phyloP scores from a whole-genome alignment of 2,888 invertebrate genomes.

The Metalampra italica region DNA sequence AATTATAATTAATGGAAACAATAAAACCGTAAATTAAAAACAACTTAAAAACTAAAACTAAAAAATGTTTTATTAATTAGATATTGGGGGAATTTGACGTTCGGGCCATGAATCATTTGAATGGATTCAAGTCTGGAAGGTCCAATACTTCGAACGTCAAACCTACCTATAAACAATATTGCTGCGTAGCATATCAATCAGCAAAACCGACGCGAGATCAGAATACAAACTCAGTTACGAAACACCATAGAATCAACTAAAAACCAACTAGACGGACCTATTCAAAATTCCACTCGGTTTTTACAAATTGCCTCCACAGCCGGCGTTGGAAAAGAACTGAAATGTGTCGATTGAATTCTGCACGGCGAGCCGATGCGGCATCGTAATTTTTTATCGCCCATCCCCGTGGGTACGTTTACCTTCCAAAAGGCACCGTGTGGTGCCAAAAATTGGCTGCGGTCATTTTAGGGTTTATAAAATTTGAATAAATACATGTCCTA shows the following conservation, averaged over 20 bases:
- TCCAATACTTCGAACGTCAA: too few species aligned
- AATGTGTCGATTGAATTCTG: conserved; percentile 51
- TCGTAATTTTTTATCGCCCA: conserved; percentile 54
- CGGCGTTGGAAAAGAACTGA: conserved; percentile 33
- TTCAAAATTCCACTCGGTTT: conserved; percentile 42
- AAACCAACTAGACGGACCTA: conserved; percentile 19
- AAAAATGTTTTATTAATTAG: too few species aligned
- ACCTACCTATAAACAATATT: too few species aligned
- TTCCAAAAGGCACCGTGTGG: conserved; percentile 22
- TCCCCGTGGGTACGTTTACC: conserved; percentile 42
- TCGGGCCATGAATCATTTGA: too few species aligned
- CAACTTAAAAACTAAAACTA: too few species aligned
- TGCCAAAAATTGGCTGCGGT: conserved; percentile 25
- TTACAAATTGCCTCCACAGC: conserved; percentile 44
- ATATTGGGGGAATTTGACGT: too few species aligned
- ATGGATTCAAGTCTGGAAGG: too few species aligned
- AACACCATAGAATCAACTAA: neutral
- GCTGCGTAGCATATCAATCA: too few species aligned
- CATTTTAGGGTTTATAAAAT: conserved; percentile 20
- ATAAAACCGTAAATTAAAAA: too few species aligned
- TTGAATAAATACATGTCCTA: conserved; percentile 7
- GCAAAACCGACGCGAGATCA: neutral
- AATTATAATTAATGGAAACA: too few species aligned
- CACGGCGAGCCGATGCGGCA: conserved; percentile 30
- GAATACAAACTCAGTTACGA: neutral